Conservation (phyloP, 2,888 invertebrate genomes). For the Dioctria linearis region DNA sequence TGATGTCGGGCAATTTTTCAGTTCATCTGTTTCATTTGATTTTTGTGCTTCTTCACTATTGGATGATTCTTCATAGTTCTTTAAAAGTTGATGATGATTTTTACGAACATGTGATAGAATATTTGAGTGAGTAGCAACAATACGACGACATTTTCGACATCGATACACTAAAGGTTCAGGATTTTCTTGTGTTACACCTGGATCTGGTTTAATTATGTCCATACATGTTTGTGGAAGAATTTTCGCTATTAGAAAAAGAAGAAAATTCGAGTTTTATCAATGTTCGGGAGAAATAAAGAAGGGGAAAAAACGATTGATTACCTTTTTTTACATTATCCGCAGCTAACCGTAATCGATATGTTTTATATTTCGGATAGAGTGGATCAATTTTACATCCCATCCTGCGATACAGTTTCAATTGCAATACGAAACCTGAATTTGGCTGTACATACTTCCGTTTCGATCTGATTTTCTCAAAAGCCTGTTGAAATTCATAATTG, state of each 20-base stretch:
- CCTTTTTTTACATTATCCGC: constrained; percentile 86
- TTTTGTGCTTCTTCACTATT: neutral
- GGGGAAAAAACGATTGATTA: constrained; percentile 62
- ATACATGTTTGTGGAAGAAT: constrained; percentile 85
- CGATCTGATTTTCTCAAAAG: constrained; percentile 79
- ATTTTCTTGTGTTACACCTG: constrained; percentile 80
- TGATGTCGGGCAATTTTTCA: constrained; percentile 2
- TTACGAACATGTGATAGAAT: constrained; percentile 78
- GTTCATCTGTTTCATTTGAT: neutral
- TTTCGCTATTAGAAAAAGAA: constrained; percentile 74
- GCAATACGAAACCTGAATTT: constrained; percentile 85
- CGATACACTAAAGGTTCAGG: constrained; percentile 89
- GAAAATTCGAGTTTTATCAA: neutral
- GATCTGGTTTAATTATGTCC: constrained; percentile 86
- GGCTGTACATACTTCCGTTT: constrained; percentile 83
- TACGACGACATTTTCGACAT: constrained; percentile 85
- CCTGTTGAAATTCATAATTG: constrained; percentile 80
- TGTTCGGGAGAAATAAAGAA: neutral
- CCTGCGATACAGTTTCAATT: constrained; percentile 83
- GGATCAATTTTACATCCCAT: constrained; percentile 83
- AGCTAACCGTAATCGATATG: constrained; percentile 83
- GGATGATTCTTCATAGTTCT: neutral
- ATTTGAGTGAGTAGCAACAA: constrained; percentile 86
- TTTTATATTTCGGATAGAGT: constrained; percentile 80
- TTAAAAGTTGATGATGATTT: constrained; percentile 28